Percentiles rank a stretch among this genome's conserved stretches.
phyloP scores from a whole-genome alignment of 2,797 vertebrate genomes.

The Pipistrellus pygmaeus region DNA sequence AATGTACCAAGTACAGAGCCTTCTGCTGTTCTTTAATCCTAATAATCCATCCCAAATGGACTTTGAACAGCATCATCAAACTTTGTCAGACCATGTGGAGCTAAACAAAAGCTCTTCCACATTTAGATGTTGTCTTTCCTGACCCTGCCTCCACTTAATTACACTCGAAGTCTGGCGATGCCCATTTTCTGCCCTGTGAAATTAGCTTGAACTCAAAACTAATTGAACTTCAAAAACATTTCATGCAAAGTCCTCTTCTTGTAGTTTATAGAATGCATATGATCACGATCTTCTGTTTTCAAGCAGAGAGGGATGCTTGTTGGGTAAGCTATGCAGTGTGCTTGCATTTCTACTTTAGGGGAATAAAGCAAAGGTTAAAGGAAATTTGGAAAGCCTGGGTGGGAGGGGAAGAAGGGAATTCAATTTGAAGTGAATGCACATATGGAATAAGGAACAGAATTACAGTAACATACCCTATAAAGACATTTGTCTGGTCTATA shows the following conservation, averaged over 20 bases:
- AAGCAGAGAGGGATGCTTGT: slow-evolving; percentile 74
- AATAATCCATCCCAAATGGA: slow-evolving; percentile 84
- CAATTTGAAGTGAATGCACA: background rate
- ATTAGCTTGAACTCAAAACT: slow-evolving; percentile 85
- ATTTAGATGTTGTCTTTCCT: slow-evolving; percentile 84
- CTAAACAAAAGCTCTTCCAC: slow-evolving; percentile 82
- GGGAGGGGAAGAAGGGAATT: background rate
- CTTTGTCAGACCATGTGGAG: slow-evolving; percentile 76
- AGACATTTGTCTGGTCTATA: background rate
- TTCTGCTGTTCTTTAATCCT: slow-evolving; percentile 75
- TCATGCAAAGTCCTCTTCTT: slow-evolving; percentile 69
- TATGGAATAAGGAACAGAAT: background rate
- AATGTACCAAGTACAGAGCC: slow-evolving; percentile 62
- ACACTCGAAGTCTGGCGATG: slow-evolving; percentile 64
- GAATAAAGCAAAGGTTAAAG: slow-evolving; percentile 78
- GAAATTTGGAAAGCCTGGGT: slow-evolving; percentile 61
- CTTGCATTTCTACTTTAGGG: background rate
- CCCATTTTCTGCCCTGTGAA: slow-evolving; percentile 84
- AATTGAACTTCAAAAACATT: slow-evolving; percentile 84
- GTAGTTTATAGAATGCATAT: slow-evolving; percentile 72
- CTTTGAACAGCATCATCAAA: slow-evolving; percentile 84
- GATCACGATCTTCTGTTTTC: slow-evolving; percentile 74
- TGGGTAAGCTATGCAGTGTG: background rate
- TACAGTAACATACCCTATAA: background rate
- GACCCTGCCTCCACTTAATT: slow-evolving; percentile 83